Percentiles rank a stretch among this genome's conserved stretches.
phyloP scores from a whole-genome alignment of 1,140 invertebrate genomes.

The Steinernema khuongi region DNA sequence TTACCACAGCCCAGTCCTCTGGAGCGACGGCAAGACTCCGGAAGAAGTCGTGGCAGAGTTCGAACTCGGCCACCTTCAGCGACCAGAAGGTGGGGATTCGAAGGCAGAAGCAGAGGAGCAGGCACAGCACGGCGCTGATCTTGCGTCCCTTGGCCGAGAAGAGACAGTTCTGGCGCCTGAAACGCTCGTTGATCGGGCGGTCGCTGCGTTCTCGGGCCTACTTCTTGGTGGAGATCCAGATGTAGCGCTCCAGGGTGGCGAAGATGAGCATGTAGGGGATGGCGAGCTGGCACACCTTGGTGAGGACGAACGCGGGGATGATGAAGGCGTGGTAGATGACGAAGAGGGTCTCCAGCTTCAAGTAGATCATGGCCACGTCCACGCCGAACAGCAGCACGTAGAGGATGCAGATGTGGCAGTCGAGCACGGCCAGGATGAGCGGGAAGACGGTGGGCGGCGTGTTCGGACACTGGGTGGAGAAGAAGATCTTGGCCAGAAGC shows the following conservation, averaged over 20 bases:
- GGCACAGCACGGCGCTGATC: slow-evolving; percentile 9
- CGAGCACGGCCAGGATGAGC: slow-evolving; percentile 21
- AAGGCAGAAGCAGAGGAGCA: background rate
- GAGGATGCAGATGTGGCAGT: slow-evolving; percentile 24
- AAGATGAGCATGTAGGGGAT: slow-evolving; percentile 26
- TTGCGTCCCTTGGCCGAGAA: slow-evolving; percentile 1
- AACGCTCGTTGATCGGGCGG: background rate
- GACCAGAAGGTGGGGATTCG: slow-evolving; percentile 14
- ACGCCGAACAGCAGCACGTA: slow-evolving; percentile 31
- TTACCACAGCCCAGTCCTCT: slow-evolving; percentile 25
- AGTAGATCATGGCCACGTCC: slow-evolving; percentile 30
- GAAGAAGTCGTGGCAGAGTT: slow-evolving; percentile 23
- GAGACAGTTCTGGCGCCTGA: background rate
- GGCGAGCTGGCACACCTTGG: slow-evolving; percentile 17
- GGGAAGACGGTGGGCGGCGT: slow-evolving; percentile 29
- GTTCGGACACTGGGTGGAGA: slow-evolving; percentile 17
- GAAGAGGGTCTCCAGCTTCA: slow-evolving; percentile 23
- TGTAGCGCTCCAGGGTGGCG: slow-evolving; percentile 19
- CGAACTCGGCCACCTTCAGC: slow-evolving; percentile 15
- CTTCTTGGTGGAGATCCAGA: slow-evolving; percentile 18
- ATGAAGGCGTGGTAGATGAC: slow-evolving; percentile 23
- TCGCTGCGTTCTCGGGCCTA: background rate
- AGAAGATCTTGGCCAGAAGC: slow-evolving; percentile 22
- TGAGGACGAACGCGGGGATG: slow-evolving; percentile 12
- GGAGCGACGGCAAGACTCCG: slow-evolving; percentile 21